Conservation (phyloP, 2,888 invertebrate species). For the Latrodectus hesperus region DNA sequence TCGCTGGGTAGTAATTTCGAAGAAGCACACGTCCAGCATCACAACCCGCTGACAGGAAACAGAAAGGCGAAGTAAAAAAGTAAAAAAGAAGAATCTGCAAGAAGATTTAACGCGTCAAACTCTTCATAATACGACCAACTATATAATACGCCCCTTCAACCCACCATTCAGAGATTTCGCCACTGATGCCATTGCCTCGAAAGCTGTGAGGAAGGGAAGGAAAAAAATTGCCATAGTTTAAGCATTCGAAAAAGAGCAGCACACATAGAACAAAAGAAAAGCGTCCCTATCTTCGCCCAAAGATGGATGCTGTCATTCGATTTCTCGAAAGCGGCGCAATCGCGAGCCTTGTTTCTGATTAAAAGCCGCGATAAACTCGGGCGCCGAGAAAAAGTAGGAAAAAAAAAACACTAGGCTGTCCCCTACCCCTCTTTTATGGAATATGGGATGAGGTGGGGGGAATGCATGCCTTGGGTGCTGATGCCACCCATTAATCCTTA, state of each 20-base stretch:
- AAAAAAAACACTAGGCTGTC: slow-evolving; percentile 6
- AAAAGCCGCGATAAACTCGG: slow-evolving; percentile 62
- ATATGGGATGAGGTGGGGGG: slow-evolving; percentile 6
- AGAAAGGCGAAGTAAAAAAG: not conserved
- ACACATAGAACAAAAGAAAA: slow-evolving; percentile 1
- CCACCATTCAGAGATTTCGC: slow-evolving; percentile 31
- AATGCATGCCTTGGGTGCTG: slow-evolving; percentile 60
- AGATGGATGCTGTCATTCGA: slow-evolving; percentile 53
- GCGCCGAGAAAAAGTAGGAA: slow-evolving; percentile 30
- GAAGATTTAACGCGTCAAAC: slow-evolving; percentile 9
- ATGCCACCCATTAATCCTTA: slow-evolving; percentile 68
- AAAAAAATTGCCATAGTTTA: not conserved
- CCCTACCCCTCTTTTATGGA: not conserved
- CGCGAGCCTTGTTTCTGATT: slow-evolving; percentile 54
- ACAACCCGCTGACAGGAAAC: not conserved
- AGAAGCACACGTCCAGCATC: slow-evolving; percentile 1
- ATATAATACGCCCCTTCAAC: not conserved
- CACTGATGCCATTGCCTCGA: slow-evolving; percentile 10
- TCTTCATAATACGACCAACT: not conserved
- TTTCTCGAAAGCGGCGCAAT: not conserved
- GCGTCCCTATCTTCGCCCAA: slow-evolving; percentile 26
- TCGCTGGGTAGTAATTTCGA: slow-evolving; percentile 29
- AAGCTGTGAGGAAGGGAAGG: not conserved
- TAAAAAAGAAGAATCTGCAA: not conserved
- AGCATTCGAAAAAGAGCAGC: not conserved